Evolutionary conservation across 2,797 vertebrate genomes (phyloP), one percentile per base, ranked within the genome.

Genomic region (Silurus aristotelis): DNA sequence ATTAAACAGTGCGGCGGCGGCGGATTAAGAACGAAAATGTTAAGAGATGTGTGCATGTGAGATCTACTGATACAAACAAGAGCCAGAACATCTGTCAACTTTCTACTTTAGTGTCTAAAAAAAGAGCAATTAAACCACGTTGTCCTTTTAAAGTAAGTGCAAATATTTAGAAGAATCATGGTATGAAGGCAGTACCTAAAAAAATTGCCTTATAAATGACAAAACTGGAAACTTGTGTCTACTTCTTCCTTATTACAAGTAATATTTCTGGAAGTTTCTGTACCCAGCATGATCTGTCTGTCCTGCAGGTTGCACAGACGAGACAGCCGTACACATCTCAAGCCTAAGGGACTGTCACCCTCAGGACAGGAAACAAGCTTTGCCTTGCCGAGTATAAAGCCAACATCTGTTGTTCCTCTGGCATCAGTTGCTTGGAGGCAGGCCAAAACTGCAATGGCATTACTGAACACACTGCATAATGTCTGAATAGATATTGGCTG

Each of bases 401-500:
- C 60, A 63, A n/a, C 77, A 79, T 63, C 77, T 79, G 58, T 79
- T 79, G 43, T 79, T 58, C 77, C 77, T n/a, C 58, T 63, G 77
- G 77, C 77, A 79, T 79, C 27, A 63, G 38, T 63, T 46, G 58
- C 55, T 63, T 79, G 76, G 76, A 61, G 76, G 31, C 7, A 22
- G 20, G 76, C 76, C 76, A 79, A 43, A 19, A 6, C 58, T 79
- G 58, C 31, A 78, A 43, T 79, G 77, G 38, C 58, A 63, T 46
- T 73, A 55, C 20, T 46, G 38, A 79, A 43, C 38, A 63, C 38
- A 78, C 20, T n/a, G 77, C 77, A 5, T 43, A 43, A 31, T 2
- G 55, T 77, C 55, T 20, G 12, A 31, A 60, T n/a, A 70, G 38
- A 46, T 6, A 7, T 10, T 2, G 10, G 38, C 10, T 3, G 6